A percentile compares a stretch with the other conserved stretches of the same genome.
Conservation (phyloP, 2,797 vertebrate genomes). For the Gambusia yucatana region DNA sequence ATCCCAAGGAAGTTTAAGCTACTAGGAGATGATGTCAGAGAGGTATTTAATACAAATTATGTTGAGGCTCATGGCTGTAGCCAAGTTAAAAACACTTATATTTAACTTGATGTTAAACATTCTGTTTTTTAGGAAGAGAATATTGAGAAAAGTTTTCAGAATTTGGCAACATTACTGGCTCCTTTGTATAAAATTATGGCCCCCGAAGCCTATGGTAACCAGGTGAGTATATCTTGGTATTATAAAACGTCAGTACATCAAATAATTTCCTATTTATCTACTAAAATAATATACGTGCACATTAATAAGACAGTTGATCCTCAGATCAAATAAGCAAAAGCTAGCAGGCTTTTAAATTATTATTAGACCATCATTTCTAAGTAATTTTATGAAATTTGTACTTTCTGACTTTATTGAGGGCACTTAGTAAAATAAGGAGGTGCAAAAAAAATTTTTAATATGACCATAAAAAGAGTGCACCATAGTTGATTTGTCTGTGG, state of each 20-base stretch:
- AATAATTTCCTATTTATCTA: background rate
- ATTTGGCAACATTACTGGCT: slow-evolving; percentile 89
- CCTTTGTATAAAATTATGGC: slow-evolving; percentile 95
- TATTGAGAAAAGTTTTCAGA: slow-evolving; percentile 91
- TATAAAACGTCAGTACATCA: background rate
- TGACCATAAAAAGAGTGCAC: background rate
- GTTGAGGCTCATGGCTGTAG: background rate
- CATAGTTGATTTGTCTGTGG: background rate
- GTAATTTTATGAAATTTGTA: background rate
- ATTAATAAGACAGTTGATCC: background rate
- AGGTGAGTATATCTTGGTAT: slow-evolving; percentile 80
- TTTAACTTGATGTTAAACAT: background rate
- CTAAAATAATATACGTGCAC: background rate
- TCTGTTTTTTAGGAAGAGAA: slow-evolving; percentile 89
- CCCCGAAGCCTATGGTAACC: slow-evolving; percentile 95
- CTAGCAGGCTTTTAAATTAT: background rate
- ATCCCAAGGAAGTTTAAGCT: slow-evolving; percentile 98
- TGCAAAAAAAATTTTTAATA: background rate
- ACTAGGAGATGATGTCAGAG: slow-evolving; percentile 92
- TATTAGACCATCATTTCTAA: background rate
- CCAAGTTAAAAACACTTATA: background rate
- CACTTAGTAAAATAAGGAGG: background rate
- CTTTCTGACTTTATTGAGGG: background rate
- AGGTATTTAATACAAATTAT: slow-evolving; percentile 78
- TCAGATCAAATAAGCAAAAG: background rate